A percentile compares a stretch with the other conserved stretches of the same genome.
These are phyloP conservation scores for Eurystomus gularis DNA, from an alignment of 2,113 vertebrate genomes.

Conservation along the genomic window DNA sequence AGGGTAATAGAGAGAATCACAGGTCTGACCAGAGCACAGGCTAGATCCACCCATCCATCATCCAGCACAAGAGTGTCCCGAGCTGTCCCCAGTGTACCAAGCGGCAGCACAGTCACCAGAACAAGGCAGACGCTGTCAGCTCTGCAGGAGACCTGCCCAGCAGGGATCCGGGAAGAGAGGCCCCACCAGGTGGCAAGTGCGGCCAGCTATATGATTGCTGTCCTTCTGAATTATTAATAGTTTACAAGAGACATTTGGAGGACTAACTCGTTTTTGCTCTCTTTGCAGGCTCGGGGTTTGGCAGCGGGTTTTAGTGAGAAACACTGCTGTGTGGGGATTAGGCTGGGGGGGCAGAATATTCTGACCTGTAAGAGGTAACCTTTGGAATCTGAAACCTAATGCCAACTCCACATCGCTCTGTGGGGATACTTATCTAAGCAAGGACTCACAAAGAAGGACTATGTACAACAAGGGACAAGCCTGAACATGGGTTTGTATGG, in stretches of 20 bases:
- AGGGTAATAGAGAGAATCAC: background rate
- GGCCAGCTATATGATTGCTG: background rate
- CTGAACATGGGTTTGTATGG: background rate
- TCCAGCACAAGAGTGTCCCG: background rate
- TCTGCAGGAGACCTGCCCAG: background rate
- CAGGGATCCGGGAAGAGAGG: background rate
- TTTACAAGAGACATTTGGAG: background rate
- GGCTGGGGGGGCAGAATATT: background rate
- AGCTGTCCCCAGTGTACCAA: background rate
- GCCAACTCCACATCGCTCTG: background rate
- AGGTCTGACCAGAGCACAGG: background rate
- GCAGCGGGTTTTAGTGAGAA: background rate
- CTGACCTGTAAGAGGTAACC: background rate
- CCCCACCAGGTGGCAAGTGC: background rate
- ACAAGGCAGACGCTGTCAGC: fast-evolving
- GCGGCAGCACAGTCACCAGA: background rate
- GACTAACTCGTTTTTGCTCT: background rate
- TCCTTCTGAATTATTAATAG: background rate
- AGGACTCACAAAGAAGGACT: background rate
- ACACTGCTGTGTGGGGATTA: background rate
- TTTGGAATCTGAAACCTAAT: background rate
- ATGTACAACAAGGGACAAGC: background rate
- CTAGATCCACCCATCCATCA: background rate
- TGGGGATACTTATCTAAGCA: background rate
- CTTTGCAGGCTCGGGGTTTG: background rate